These are phyloP conservation scores for Pyrochroa serraticornis DNA, from an alignment of 2,888 invertebrate genomes.

Conservation along the genomic window DNA sequence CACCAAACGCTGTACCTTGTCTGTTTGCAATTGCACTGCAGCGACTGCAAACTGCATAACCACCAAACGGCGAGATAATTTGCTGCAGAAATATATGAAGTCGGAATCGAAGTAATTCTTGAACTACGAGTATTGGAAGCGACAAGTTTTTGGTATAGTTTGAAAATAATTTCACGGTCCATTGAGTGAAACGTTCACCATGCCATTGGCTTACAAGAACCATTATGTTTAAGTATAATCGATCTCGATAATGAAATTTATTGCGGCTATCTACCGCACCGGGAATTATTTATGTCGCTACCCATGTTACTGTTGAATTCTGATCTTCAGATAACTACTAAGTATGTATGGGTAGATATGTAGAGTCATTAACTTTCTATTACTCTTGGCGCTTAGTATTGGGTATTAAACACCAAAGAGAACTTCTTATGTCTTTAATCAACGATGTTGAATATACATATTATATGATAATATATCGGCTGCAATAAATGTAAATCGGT, in stretches of 20 bases:
- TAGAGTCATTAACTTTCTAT: slow-evolving; percentile 5
- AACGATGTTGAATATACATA: neutral
- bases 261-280: neutral
- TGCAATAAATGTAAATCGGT: slow-evolving; percentile 30
- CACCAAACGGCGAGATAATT: neutral
- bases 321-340: neutral
- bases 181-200: neutral
- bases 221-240: slow-evolving; percentile 3
- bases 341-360: neutral
- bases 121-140: neutral
- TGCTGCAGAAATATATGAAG: too few relatives aligned
- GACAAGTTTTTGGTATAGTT: neutral
- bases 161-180: slow-evolving; percentile 2
- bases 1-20: too few relatives aligned
- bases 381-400: neutral
- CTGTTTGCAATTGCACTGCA: neutral
- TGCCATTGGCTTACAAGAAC: neutral
- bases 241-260: neutral
- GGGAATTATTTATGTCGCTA: slow-evolving; percentile 1
- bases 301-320: neutral
- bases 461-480: slow-evolving; percentile 25
- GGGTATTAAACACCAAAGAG: neutral
- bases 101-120: neutral
- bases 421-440: slow-evolving; percentile 1
- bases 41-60: neutral